Percentiles rank a stretch among this genome's conserved stretches.
Evolutionary conservation across 2,888 invertebrate species (phyloP).

Genomic region (Sesia apiformis): DNA sequence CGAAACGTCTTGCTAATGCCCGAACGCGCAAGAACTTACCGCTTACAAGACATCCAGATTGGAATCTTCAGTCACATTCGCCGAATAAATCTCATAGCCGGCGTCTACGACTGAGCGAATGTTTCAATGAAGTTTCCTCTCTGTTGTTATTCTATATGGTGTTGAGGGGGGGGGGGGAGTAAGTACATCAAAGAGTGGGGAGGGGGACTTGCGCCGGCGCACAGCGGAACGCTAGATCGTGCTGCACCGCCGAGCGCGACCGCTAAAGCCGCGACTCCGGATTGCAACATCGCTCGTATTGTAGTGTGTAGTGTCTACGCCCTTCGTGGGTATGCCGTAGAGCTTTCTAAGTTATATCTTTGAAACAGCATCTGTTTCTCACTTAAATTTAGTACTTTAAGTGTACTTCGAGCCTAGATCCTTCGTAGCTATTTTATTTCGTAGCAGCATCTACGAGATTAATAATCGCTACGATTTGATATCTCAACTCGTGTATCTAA

Average conservation of each 20-base stretch:
- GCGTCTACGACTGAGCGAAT: neutral
- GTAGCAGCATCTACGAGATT: too few relatives aligned
- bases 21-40: neutral
- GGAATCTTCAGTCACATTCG: neutral
- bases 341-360: too few relatives aligned
- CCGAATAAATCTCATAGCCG: too few relatives aligned
- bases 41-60: slow-evolving; percentile 2
- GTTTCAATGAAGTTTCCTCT: neutral
- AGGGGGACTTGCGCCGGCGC: slow-evolving; percentile 43
- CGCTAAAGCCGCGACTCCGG: slow-evolving; percentile 60
- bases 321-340: neutral
- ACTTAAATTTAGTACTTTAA: too few relatives aligned
- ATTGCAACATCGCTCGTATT: slow-evolving; percentile 50
- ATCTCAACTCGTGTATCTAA: too few relatives aligned
- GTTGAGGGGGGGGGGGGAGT: slow-evolving; percentile 16
- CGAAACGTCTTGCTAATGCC: neutral
- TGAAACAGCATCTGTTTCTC: too few relatives aligned
- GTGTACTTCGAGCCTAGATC: too few relatives aligned
- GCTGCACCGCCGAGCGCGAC: slow-evolving; percentile 72
- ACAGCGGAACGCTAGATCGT: slow-evolving; percentile 72
- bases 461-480: too few relatives aligned
- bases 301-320: neutral
- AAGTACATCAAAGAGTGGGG: slow-evolving; percentile 19
- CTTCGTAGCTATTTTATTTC: too few relatives aligned
- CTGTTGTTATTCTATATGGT: neutral